These are phyloP conservation scores for Hydractinia echinata DNA, from an alignment of 30 jellyfish, hydroid and myxozoan genomes.

Conservation along the genomic window DNA sequence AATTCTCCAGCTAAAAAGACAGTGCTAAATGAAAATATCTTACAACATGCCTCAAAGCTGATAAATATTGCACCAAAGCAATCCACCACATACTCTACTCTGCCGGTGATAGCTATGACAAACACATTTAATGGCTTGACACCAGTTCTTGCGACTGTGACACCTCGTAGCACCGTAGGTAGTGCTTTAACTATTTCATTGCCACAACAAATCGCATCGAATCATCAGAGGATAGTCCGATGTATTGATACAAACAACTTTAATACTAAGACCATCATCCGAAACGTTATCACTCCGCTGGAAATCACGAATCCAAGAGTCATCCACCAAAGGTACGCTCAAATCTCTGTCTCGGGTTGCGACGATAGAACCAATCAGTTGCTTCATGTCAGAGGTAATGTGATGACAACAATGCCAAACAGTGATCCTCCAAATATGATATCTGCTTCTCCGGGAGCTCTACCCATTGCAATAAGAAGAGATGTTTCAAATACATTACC, in stretches of 20 bases:
- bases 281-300: no score
- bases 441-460: slow-evolving; percentile 36
- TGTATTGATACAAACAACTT: no score
- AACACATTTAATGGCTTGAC: background rate
- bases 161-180: background rate
- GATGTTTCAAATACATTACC: no score
- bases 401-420: background rate
- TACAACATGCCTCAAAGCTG: background rate
- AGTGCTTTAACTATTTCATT: slow-evolving; percentile 8
- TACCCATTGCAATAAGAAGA: no score
- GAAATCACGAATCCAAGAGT: no score
- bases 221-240: no score
- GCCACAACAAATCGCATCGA: background rate
- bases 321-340: no score
- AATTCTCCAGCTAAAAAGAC: no score
- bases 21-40: background rate
- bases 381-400: no score
- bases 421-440: slow-evolving; percentile 50
- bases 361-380: no score
- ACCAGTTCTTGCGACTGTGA: background rate
- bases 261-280: no score
- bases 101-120: background rate
- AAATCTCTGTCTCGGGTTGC: no score
- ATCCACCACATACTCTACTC: background rate
- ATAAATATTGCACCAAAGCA: background rate